A percentile compares a stretch with the other conserved stretches of the same genome.
Evolutionary conservation across 2,797 vertebrate species (phyloP).

Genomic region (Carcharodon carcharias): DNA sequence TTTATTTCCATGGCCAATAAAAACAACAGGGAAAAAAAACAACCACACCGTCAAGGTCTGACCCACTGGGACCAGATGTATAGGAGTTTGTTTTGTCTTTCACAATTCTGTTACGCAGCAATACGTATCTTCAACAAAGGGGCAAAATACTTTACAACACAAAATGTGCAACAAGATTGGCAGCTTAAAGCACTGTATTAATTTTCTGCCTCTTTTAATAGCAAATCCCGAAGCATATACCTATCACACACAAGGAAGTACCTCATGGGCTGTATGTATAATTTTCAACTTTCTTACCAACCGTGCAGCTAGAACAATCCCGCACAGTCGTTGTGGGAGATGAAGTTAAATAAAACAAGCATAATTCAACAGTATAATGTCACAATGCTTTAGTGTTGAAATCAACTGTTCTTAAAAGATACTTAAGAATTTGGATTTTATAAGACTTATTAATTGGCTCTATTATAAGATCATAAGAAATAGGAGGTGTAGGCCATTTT

Average conservation of each 20-base stretch:
- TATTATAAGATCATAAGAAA: too few species aligned
- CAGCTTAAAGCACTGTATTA: background rate
- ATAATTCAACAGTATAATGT: background rate
- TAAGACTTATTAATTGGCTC: background rate
- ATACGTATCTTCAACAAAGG: background rate
- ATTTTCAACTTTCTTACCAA: background rate
- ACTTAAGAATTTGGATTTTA: background rate
- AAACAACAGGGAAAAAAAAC: background rate
- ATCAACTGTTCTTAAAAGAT: background rate
- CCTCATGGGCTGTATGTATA: background rate
- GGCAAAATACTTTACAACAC: background rate
- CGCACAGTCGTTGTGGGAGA: background rate
- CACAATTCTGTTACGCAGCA: background rate
- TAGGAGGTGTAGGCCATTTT: too few species aligned
- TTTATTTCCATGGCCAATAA: background rate
- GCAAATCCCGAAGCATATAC: background rate
- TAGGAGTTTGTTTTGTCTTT: background rate
- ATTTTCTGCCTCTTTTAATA: background rate
- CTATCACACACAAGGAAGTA: background rate
- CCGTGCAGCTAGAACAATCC: background rate
- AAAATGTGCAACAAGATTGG: background rate
- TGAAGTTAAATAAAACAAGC: background rate
- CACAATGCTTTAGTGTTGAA: background rate
- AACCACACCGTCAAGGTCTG: background rate
- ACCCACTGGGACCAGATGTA: background rate